Conservation (phyloP, 2,113 vertebrate species). For the Eubucco bourcierii region DNA sequence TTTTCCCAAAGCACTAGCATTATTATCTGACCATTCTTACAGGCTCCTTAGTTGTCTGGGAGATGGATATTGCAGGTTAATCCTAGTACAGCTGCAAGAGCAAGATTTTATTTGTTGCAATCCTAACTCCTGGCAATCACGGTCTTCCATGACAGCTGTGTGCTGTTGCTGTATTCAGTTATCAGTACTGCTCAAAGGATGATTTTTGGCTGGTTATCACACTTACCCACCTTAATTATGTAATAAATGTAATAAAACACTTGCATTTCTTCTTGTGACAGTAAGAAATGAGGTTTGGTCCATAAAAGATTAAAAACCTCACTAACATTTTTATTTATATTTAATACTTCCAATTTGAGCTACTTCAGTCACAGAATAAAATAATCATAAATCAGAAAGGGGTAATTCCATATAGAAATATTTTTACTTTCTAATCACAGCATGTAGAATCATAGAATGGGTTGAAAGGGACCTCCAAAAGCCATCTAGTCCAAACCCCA, state of each 20-base stretch:
- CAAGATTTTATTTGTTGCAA: not conserved
- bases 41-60: not conserved
- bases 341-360: not conserved
- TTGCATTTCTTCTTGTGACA: not conserved
- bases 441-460: too few relatives aligned
- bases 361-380: not conserved
- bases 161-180: not conserved
- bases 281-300: not conserved
- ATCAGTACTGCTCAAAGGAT: not conserved
- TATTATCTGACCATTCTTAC: not conserved
- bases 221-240: not conserved
- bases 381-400: not conserved
- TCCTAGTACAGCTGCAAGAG: not conserved
- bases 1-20: not conserved
- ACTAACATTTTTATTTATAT: not conserved
- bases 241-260: conserved; percentile 36
- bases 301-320: not conserved
- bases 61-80: not conserved
- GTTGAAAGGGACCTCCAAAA: too few relatives aligned
- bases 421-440: not conserved
- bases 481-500: too few relatives aligned
- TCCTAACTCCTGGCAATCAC: not conserved
- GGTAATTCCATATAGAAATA: not conserved
- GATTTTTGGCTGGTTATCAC: conserved; percentile 24
- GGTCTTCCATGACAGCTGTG: not conserved